Base-by-base conservation (phyloP, 2,113 vertebrate species). In the Oenanthe oenanthe region DNA sequence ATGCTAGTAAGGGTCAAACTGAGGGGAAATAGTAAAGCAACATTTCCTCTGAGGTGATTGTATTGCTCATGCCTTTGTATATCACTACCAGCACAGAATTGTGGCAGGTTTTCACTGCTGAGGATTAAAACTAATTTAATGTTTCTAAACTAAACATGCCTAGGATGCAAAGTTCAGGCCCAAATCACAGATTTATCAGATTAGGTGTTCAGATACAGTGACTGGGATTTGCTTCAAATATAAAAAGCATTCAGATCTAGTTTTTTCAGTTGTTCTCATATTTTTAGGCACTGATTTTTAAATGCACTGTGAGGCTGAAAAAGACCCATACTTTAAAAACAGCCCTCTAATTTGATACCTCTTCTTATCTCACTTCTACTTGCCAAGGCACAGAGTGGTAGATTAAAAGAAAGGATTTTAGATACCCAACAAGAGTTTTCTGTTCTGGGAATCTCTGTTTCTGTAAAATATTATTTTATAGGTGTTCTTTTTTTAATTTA, bases 1-100 rank as follows among this genome's bases (percentile, higher is more conserved):
- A 51, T 73, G 45, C 47, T 78, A 94, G 71, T 62, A 87, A 97
- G 87, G 84, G 89, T 95, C 93, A 94, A 89, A 94, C 73, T 58
- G 93, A 95, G 82, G 89, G 67, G 68, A 96, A 97, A 90, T 9
- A 96, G 84, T 93, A 79, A 80, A 88, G 36, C 78, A 83, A 70
- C 60, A 81, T 89, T 93, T 95, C 67, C 72, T 93, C 78, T 95
- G 67, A 76, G 86, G 67, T 89, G 91, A 77, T 84, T 96, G 79
- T 87, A 34, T 67, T 82, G 83, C 73, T 93, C 24, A 17, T 72
- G 61, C 66, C 24, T 89, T 79, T 85, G 62, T 95, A 45, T 62
- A 70, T 53, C 10, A 2, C 70, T 91, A 87, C 57, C 18, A 72
- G 45, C 20, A 42, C 22, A 85, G 67, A 88, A n/a, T 61, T 42